Percentiles rank a stretch among this genome's conserved stretches.
These are phyloP conservation scores for Rutilus rutilus DNA, from an alignment of 2,113 vertebrate genomes.

Conservation along the genomic window DNA sequence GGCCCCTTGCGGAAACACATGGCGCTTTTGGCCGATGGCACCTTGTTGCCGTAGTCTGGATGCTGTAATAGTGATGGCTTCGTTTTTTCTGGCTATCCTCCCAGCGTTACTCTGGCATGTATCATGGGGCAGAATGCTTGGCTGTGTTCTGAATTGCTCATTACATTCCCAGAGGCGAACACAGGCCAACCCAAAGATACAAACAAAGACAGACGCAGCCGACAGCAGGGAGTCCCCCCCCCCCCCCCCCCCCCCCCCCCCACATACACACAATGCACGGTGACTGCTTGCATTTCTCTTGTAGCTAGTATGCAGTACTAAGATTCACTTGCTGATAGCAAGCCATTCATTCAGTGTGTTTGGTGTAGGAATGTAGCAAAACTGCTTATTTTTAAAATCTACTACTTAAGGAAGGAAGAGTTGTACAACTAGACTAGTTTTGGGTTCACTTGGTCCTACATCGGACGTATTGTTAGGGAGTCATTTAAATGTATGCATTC, in stretches of 20 bases:
- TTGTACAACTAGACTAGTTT: neutral
- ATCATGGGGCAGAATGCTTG: slow-evolving; percentile 63
- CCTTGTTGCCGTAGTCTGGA: slow-evolving; percentile 27
- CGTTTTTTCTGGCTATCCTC: slow-evolving; percentile 57
- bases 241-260: neutral
- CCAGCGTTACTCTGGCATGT: slow-evolving; percentile 55
- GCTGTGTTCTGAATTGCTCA: slow-evolving; percentile 62
- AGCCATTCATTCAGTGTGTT: slow-evolving; percentile 10
- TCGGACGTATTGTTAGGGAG: neutral
- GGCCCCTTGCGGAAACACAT: slow-evolving; percentile 3
- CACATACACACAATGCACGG: neutral
- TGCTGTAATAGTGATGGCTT: slow-evolving; percentile 6
- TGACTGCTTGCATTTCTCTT: slow-evolving; percentile 21
- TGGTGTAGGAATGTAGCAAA: neutral
- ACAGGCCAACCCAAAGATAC: slow-evolving; percentile 36
- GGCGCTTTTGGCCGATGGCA: slow-evolving; percentile 25
- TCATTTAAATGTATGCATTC: neutral
- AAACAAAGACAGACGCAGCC: slow-evolving; percentile 47
- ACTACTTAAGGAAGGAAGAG: neutral
- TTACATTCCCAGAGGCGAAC: slow-evolving; percentile 60
- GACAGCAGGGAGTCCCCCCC: slow-evolving; percentile 28
- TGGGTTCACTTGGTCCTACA: neutral
- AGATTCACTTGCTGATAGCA: neutral
- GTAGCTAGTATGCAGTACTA: slow-evolving; percentile 3
- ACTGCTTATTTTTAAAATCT: neutral